Percentiles rank a stretch among this genome's conserved stretches.
These are phyloP conservation scores for Eublepharis macularius DNA, from an alignment of 2,113 vertebrate genomes.

Conservation along the genomic window DNA sequence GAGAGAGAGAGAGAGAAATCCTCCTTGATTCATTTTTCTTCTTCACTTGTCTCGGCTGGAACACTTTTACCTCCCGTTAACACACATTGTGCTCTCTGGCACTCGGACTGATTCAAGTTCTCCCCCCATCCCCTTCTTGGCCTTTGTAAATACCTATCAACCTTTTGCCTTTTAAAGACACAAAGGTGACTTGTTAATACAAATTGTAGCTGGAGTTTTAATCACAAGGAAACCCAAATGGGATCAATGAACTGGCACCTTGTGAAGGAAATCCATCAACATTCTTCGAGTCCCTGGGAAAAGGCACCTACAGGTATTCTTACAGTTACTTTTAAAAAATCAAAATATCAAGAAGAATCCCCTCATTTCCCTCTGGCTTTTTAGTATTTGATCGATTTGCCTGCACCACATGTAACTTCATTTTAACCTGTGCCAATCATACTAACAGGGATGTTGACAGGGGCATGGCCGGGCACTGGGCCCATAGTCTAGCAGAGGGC, in stretches of 20 bases:
- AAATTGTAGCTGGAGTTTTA: conserved; percentile 66
- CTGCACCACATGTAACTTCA: too few relatives aligned
- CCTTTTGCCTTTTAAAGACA: conserved; percentile 60
- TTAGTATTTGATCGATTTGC: too few relatives aligned
- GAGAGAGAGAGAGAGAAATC: conserved; percentile 66
- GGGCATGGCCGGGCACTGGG: too few relatives aligned
- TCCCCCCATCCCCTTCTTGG: neutral
- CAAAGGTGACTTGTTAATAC: conserved; percentile 72
- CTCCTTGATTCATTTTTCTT: conserved; percentile 81
- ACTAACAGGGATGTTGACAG: too few relatives aligned
- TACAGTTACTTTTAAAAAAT: too few relatives aligned
- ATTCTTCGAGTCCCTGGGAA: conserved; percentile 55
- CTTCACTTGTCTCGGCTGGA: conserved; percentile 82
- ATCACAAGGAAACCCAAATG: conserved; percentile 54
- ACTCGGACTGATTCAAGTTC: conserved; percentile 63
- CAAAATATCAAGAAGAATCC: neutral
- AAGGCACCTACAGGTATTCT: conserved; percentile 35
- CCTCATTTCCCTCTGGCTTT: neutral
- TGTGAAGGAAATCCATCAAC: conserved; percentile 56
- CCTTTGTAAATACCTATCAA: conserved; percentile 50
- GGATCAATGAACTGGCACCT: conserved; percentile 62
- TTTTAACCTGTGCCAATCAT: too few relatives aligned
- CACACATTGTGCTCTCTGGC: conserved; percentile 68
- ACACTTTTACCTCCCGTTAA: conserved; percentile 77
- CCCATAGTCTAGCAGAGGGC: too few relatives aligned